These are phyloP conservation scores for Sebastes trivittatus DNA, from an alignment of 2,797 vertebrate species.

Conservation along the genomic window DNA sequence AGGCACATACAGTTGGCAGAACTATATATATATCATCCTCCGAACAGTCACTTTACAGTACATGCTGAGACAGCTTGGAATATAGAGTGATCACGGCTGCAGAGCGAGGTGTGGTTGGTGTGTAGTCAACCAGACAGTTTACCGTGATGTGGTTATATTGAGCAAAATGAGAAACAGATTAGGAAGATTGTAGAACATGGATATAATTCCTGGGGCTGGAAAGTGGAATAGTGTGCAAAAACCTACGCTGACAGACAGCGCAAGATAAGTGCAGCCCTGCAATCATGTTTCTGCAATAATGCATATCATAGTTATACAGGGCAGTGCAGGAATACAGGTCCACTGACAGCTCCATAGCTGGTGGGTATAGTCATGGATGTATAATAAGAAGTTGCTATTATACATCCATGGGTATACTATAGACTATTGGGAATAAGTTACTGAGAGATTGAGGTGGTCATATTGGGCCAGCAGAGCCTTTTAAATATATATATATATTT, in stretches of 20 bases:
- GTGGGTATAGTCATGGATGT: not conserved
- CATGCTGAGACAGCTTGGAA: slow-evolving; percentile 3
- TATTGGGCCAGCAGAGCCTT: not conserved
- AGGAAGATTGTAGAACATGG: slow-evolving; percentile 39
- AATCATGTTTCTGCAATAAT: slow-evolving; percentile 38
- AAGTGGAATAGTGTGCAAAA: slow-evolving; percentile 33
- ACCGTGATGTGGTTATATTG: slow-evolving; percentile 16
- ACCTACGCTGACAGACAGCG: slow-evolving; percentile 26
- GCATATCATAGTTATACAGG: slow-evolving; percentile 8
- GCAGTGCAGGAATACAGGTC: slow-evolving; percentile 9
- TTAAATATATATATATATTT: not conserved
- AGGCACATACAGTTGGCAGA: not conserved
- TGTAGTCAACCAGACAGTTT: slow-evolving; percentile 36
- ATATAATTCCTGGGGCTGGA: slow-evolving; percentile 38
- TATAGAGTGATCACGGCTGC: not conserved
- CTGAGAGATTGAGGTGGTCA: not conserved
- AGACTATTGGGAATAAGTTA: not conserved
- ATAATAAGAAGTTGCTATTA: too few species aligned
- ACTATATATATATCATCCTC: not conserved
- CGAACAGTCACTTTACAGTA: not conserved
- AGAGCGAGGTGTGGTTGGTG: slow-evolving; percentile 14
- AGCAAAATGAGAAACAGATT: slow-evolving; percentile 45
- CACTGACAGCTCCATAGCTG: slow-evolving; percentile 2
- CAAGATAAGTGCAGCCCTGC: slow-evolving; percentile 44
- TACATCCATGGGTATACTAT: too few species aligned